Evolutionary conservation across 2,797 vertebrate genomes (phyloP).

Genomic region (Brotula barbata): DNA sequence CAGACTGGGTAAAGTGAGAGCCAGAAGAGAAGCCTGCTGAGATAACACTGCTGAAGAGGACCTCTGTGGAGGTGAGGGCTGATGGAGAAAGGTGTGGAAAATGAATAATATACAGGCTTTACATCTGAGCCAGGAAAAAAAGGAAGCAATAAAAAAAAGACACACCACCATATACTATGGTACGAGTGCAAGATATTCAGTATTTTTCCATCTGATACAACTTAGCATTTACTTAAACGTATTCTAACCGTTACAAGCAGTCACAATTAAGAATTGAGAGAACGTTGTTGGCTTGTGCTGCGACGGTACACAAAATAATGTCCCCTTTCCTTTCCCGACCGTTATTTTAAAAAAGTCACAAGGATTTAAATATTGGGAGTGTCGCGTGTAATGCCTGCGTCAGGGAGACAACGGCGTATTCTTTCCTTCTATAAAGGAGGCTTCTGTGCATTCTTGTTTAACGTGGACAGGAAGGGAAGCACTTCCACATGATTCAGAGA

Average conservation of each 20-base stretch:
- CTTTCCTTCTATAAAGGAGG: not conserved
- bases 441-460: not conserved
- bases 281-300: no score
- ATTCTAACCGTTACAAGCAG: not conserved
- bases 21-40: constrained; percentile 55
- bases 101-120: no score
- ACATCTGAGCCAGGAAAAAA: no score
- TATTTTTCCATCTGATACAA: no score
- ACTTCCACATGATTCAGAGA: constrained; percentile 8
- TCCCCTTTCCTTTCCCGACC: not conserved
- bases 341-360: no score
- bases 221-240: no score
- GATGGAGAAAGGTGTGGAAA: not conserved
- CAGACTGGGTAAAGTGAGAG: constrained; percentile 72
- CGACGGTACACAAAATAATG: not conserved
- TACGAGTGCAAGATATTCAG: no score
- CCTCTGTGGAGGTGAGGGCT: constrained; percentile 76
- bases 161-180: no score
- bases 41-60: constrained; percentile 69
- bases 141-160: no score
- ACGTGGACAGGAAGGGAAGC: not conserved
- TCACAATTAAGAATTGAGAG: not conserved
- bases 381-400: no score
- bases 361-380: no score
- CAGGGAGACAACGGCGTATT: no score